phyloP scores from a whole-genome alignment of 1,140 invertebrate genomes.

The Caenorhabditis briggsae region DNA sequence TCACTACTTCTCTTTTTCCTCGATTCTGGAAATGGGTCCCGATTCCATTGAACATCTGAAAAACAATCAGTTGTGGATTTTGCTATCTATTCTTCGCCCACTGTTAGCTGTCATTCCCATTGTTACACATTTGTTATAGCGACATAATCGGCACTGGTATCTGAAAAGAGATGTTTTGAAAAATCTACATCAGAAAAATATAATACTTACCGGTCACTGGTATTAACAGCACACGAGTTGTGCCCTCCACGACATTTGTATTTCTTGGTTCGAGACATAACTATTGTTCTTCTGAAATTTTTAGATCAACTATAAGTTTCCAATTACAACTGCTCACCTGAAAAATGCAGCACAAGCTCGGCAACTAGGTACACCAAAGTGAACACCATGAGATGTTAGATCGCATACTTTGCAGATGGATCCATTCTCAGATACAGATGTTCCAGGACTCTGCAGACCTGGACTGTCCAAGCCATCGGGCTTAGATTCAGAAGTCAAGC shows the following conservation, averaged over 20 bases:
- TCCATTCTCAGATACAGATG: background rate
- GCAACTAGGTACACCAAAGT: conserved; percentile 22
- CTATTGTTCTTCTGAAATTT: conserved; percentile 11
- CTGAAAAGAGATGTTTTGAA: background rate
- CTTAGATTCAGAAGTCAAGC: background rate
- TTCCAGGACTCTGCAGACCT: background rate
- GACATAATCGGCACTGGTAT: conserved; percentile 30
- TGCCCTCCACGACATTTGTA: conserved; percentile 20
- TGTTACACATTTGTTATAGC: conserved; percentile 16
- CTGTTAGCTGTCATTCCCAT: conserved; percentile 42
- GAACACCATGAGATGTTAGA: conserved; percentile 2
- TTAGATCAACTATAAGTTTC: background rate
- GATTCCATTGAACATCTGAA: conserved; percentile 48
- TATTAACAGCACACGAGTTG: conserved; percentile 1
- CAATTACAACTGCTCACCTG: background rate
- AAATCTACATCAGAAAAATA: too few relatives aligned
- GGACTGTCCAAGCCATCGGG: background rate
- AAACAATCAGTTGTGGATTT: background rate
- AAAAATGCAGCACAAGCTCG: conserved; percentile 22
- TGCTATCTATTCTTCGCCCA: background rate
- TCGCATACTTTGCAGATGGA: background rate
- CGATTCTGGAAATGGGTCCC: conserved; percentile 13
- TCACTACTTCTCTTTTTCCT: background rate
- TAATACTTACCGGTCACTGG: background rate
- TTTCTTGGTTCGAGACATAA: conserved; percentile 28